Evolutionary conservation across 1,140 invertebrate species (phyloP).

Genomic region (Pseudomyrmex dendroicus): DNA sequence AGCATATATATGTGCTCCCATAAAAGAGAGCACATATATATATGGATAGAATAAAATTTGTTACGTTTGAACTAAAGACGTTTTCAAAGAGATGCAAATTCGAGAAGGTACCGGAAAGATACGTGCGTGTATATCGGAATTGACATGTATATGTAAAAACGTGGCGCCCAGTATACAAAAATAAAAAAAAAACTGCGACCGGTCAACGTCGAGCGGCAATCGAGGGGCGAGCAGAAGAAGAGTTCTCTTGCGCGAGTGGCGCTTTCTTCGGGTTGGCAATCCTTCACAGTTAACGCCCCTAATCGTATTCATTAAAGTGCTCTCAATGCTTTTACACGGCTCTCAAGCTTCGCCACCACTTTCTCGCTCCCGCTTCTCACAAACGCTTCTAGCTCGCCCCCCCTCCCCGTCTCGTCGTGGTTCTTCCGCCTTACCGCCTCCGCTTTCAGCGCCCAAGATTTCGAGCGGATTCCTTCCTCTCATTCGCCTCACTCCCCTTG

Average conservation of each 20-base stretch:
- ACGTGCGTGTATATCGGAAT: too few species aligned
- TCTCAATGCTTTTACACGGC: constrained; percentile 82
- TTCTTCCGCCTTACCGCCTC: constrained; percentile 62
- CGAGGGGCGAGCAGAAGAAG: constrained; percentile 27
- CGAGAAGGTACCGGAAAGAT: too few species aligned
- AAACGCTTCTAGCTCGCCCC: constrained; percentile 63
- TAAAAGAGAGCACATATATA: too few species aligned
- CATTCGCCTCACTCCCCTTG: not conserved
- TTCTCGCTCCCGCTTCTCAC: constrained; percentile 68
- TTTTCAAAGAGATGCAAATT: too few species aligned
- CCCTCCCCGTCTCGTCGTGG: constrained; percentile 38
- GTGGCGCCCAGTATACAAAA: constrained; percentile 37
- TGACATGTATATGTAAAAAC: constrained; percentile 35
- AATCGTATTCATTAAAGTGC: constrained; percentile 85
- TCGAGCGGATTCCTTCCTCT: constrained; percentile 65
- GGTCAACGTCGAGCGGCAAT: not conserved
- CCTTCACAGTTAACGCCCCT: constrained; percentile 81
- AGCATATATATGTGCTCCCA: too few species aligned
- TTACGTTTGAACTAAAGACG: too few species aligned
- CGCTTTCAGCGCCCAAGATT: constrained; percentile 67
- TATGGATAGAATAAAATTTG: too few species aligned
- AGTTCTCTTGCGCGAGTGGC: constrained; percentile 64
- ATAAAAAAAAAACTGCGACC: constrained; percentile 29
- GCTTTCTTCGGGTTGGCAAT: constrained; percentile 79
- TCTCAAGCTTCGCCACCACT: constrained; percentile 66